Evolutionary conservation across 1,140 invertebrate species (phyloP), one percentile per base, ranked within the genome.

Genomic region (Brachionus rubens): DNA sequence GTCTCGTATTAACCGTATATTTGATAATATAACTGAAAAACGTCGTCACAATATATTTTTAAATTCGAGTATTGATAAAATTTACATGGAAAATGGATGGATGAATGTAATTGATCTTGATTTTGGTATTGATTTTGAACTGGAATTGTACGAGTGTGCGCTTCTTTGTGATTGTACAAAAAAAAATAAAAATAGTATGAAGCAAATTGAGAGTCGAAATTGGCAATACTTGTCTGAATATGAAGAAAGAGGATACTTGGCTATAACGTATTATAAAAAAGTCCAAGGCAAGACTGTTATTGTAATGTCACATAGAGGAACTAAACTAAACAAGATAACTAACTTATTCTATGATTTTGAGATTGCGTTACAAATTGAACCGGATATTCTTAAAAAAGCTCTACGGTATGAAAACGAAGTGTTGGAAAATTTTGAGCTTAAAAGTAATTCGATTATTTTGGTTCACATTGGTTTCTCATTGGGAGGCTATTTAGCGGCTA

Each of bases 101-200:
- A 10, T 59, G 26, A 59, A 59, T 30, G 33, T 33, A 26, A 26
- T 40, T 2, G 54, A 59, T 26, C 10, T 59, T 7, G 28, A 59
- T 36, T 59, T 59, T 59, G 54, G 54, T 14, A 19, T 33, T 30
- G 54, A 59, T 9, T 33, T 59, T 26, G 54, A 59, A 12, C n/a
- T 59, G 1, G 54, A 59, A 6, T 16, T 59, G 16, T 33, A 59
- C n/a, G 54, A 59, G 6, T 59, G 54, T 33, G 30, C 54, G 30
- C 28, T 59, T n/a, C 33, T 59, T 30, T 59, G 54, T 36, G 54
- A 59, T 26, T 59, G 54, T 59, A 33, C 28, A 9, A 59, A 59
- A 36, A 59, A 59, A n/a, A 59, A 59, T 16, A 59, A 59, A 26
- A 33, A 33, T 3, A 59, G 54, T 33, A 30, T 7, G 19, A 26